Base-by-base conservation (phyloP, 2,888 invertebrate genomes). In the Chaetogeoica ovagalla region DNA sequence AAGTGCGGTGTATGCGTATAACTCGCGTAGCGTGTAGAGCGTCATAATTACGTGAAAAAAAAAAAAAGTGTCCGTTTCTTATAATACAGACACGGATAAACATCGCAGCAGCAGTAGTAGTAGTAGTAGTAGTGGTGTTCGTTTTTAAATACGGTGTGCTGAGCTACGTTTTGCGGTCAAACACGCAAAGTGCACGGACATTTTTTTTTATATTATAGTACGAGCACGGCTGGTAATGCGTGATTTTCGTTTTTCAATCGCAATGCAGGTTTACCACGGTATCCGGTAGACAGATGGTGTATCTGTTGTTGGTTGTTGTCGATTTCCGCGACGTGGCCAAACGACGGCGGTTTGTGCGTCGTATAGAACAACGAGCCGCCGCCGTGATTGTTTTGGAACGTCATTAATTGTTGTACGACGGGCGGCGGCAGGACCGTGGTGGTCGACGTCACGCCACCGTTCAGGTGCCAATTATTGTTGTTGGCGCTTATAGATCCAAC, bases 221-320 rank as follows among this genome's bases (percentile, higher is more conserved):
- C 2, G 2, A 2, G 52, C 17, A n/a, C 39, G n/a, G 23, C 13
- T 23, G 19, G 7, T 60, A n/a, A 69, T 62, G 37, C 69, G 30
- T 52, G n/a, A 37, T 37, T n/a, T 30, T 30, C 4, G 1, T 30
- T 30, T 30, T 30, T 30, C 4, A 2, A 30, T 30, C 30, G 4
- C 30, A 30, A 30, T 30, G 30, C 30, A 30, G 15, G 48, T 70
- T 77, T 77, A 77, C 77, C 77, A 21, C 77, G 77, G 17, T 69
- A 77, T 62, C 77, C 77, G 62, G 69, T 72, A 55, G 75, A 75
- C 70, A 69, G 37, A 63, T 82, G 72, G 62, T 83, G 82, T n/a
- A 73, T 30, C 37, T 72, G 7, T 55, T 81, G 66, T 23, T 57
- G 55, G 19, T 76, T 66, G 60, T 69, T 60, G 6, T 21, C 21